Evolutionary conservation across 2,797 vertebrate genomes (phyloP), one percentile per base, ranked within the genome.

Genomic region (Lindbergichthys nudifrons): DNA sequence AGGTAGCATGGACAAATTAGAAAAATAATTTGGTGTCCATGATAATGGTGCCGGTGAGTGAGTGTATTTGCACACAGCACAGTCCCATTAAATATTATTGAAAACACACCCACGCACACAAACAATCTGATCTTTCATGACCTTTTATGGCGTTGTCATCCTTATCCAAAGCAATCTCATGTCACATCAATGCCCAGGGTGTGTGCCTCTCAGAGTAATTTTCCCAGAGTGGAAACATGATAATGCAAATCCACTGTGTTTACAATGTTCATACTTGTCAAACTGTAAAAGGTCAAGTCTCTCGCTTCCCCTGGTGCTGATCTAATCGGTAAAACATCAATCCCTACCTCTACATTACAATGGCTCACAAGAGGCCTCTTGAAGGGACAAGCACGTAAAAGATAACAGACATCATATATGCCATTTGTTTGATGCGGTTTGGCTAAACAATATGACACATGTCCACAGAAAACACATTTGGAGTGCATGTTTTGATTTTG

Each of bases 201-300:
- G 48, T 10, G 30, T 10, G 67, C 46, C 39, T 68, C 63, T 61
- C 61, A 69, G 46, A 75, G 78, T 70, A 69, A 87, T 85, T 77
- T 80, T 77, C 70, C 47, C 70, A 73, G 73, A 69, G 79, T 71
- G 70, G 73, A 78, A 84, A 87, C 77, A 85, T 78, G 87, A 87
- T 84, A 80, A 87, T 81, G 79, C 78, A 84, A 84, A 90, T 90
- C 85, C 59, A 42, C 65, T 32, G 79, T 89, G 92, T 92, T 93
- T 88, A 91, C 92, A 90, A 88, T 50, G 70, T 76, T 90, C 69
- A 56, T 73, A 84, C 88, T 87, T 87, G 87, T 92, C 88, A 90
- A 85, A 87, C 50, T 81, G 75, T 73, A 78, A 91, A 93, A 93
- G 89, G 93, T 93, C 93, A 92, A 87, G 84, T 82, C 80, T 77